Conservation (phyloP, 2,113 vertebrate species). For the Peucedramus taeniatus region DNA sequence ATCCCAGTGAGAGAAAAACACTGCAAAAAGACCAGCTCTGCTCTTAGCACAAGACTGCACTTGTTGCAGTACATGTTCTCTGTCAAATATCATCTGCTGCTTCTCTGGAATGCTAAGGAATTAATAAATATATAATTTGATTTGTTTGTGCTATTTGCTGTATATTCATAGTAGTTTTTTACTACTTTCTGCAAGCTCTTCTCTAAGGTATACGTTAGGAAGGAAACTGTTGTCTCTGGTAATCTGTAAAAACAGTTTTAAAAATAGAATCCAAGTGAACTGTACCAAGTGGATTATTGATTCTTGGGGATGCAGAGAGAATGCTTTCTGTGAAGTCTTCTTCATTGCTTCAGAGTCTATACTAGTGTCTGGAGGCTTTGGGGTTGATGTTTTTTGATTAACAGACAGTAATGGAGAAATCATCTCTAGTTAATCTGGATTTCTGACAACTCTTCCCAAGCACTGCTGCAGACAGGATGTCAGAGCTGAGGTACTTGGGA, state of each 20-base stretch:
- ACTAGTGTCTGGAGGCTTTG: background rate
- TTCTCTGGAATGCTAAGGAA: background rate
- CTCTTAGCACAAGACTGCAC: background rate
- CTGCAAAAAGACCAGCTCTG: background rate
- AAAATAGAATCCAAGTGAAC: constrained; percentile 7
- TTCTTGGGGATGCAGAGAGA: background rate
- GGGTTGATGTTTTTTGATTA: background rate
- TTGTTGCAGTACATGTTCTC: background rate
- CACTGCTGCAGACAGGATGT: background rate
- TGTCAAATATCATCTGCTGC: background rate
- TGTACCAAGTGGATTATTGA: background rate
- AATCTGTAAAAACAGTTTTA: constrained; percentile 15
- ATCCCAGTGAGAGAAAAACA: background rate
- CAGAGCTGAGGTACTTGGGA: background rate
- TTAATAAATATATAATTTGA: background rate
- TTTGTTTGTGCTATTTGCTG: background rate
- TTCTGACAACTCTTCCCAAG: background rate
- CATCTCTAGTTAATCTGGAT: background rate
- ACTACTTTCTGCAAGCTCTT: background rate
- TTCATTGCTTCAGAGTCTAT: background rate
- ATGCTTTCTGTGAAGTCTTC: background rate
- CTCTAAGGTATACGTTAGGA: background rate
- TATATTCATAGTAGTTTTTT: background rate
- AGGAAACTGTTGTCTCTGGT: background rate
- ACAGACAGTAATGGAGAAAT: background rate